Evolutionary conservation across 64 coral and sea anemone genomes (phyloP).

Genomic region (Montipora efflorescens): DNA sequence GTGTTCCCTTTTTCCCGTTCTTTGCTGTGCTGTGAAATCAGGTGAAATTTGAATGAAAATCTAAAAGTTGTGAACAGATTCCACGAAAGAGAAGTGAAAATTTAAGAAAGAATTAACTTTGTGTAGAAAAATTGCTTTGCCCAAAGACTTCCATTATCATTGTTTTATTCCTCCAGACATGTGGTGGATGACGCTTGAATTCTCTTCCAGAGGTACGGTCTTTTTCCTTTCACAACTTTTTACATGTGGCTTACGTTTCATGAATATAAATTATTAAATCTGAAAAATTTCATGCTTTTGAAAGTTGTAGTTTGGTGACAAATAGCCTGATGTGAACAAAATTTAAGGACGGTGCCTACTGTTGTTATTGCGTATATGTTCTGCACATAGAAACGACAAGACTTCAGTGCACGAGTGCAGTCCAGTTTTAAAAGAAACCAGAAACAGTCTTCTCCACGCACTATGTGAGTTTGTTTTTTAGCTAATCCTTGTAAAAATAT

Average conservation of each 20-base stretch:
- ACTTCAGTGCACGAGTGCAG: constrained; percentile 18
- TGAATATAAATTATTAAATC: neutral
- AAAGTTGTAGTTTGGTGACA: too few species aligned
- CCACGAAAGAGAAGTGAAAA: too few species aligned
- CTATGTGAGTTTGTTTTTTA: constrained; percentile 39
- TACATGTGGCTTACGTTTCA: neutral
- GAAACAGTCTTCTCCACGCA: constrained; percentile 72
- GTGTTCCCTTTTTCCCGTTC: neutral
- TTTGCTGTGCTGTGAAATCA: neutral
- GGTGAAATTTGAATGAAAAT: too few species aligned
- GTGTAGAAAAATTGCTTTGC: too few species aligned
- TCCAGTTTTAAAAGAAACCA: constrained; percentile 72
- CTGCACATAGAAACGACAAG: constrained; percentile 44
- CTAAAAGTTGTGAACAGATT: too few species aligned
- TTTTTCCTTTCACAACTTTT: neutral
- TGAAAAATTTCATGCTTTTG: too few species aligned
- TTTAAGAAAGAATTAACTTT: too few species aligned
- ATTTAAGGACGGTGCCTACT: too few species aligned
- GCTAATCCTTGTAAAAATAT: too few species aligned
- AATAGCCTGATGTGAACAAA: too few species aligned
- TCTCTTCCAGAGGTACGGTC: constrained; percentile 75
- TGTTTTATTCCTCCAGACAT: constrained; percentile 57
- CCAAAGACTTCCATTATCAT: too few species aligned
- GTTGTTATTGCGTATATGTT: too few species aligned
- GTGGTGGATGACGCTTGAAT: constrained; percentile 92